These are phyloP conservation scores for Coreoperca whiteheadi DNA, from an alignment of 2,113 vertebrate genomes.

Conservation along the genomic window DNA sequence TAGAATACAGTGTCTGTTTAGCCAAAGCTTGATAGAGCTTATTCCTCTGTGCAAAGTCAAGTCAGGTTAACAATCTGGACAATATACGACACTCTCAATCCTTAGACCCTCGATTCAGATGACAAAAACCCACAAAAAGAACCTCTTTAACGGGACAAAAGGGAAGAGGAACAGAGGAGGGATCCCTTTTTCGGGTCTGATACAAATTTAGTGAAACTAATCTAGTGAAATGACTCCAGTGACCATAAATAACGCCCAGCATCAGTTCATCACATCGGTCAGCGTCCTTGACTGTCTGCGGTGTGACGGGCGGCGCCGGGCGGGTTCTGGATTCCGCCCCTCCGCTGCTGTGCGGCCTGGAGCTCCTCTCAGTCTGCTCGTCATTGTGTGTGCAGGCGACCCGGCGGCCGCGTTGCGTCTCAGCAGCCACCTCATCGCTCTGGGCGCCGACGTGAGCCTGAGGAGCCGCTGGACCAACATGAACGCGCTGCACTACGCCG, in stretches of 20 bases:
- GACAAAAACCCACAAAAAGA: too few relatives aligned
- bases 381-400: slow-evolving; percentile 82
- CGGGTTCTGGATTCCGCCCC: too few relatives aligned
- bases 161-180: too few relatives aligned
- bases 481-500: slow-evolving; percentile 94
- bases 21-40: too few relatives aligned
- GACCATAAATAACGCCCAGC: too few relatives aligned
- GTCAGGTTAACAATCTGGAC: neutral
- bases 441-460: slow-evolving; percentile 90
- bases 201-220: too few relatives aligned
- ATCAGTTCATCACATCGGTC: too few relatives aligned
- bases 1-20: neutral
- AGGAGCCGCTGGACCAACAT: slow-evolving; percentile 97
- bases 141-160: too few relatives aligned
- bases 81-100: too few relatives aligned
- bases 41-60: neutral
- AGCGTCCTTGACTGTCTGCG: neutral
- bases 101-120: too few relatives aligned
- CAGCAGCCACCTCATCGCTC: slow-evolving; percentile 87
- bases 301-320: neutral
- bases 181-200: too few relatives aligned
- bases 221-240: too few relatives aligned
- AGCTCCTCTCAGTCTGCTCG: neutral
- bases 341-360: neutral
- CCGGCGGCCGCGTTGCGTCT: slow-evolving; percentile 89